These are phyloP conservation scores for Pterophyllum scalare DNA, from an alignment of 2,113 vertebrate species.

Conservation along the genomic window DNA sequence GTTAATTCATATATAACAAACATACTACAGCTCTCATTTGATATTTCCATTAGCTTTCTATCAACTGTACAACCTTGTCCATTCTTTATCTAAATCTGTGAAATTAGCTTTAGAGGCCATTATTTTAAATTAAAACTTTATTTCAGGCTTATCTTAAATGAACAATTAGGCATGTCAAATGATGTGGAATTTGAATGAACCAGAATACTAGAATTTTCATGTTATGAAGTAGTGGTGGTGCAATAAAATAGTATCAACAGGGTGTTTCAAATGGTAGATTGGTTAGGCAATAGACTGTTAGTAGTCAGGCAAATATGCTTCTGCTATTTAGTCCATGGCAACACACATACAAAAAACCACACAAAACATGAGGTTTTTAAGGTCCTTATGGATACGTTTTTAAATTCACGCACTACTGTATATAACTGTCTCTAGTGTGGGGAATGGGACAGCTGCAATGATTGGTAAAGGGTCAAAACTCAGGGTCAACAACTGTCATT, in stretches of 20 bases:
- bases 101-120: not conserved
- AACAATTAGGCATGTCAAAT: not conserved
- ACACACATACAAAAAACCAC: too few species aligned
- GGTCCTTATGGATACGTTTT: not conserved
- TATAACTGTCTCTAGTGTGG: not conserved
- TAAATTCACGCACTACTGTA: not conserved
- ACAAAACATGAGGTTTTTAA: too few species aligned
- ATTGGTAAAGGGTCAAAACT: constrained; percentile 23
- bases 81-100: not conserved
- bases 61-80: not conserved
- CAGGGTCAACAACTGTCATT: constrained; percentile 49
- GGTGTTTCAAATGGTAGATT: not conserved
- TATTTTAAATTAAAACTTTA: not conserved
- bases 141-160: not conserved
- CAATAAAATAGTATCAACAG: not conserved
- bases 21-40: not conserved
- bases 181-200: not conserved
- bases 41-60: not conserved
- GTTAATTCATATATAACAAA: not conserved
- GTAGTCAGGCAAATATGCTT: not conserved
- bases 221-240: not conserved
- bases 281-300: not conserved
- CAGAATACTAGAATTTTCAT: not conserved
- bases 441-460: not conserved
- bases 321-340: not conserved